phyloP scores from a whole-genome alignment of 1,140 invertebrate genomes.

The Steinernema khuongi region DNA sequence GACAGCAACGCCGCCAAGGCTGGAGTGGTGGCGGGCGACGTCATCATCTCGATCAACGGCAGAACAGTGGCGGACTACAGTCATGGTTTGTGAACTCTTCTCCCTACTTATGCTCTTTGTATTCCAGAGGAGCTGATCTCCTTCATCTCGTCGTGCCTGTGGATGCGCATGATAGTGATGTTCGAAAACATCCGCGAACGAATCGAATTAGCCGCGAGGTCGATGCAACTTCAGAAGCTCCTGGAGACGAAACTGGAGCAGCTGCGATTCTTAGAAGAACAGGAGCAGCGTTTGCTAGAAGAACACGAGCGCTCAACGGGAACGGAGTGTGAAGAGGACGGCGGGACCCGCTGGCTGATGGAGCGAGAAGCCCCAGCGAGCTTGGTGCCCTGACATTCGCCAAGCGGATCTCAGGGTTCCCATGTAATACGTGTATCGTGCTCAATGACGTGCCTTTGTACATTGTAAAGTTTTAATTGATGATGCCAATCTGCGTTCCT shows the following conservation, averaged over 20 bases:
- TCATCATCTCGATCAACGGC: background rate
- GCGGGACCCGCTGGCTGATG: no score
- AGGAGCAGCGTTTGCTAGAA: background rate
- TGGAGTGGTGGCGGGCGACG: background rate
- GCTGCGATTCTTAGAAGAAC: background rate
- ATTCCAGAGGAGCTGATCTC: background rate
- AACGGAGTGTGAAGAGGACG: no score
- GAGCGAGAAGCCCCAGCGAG: no score
- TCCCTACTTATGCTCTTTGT: background rate
- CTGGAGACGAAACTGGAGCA: background rate
- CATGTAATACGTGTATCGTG: no score
- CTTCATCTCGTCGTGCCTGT: background rate
- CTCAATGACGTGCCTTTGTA: no score
- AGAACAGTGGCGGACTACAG: background rate
- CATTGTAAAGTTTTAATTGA: no score
- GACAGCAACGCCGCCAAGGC: conserved; percentile 6
- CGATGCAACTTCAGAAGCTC: background rate
- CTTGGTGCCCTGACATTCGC: no score
- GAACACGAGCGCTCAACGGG: no score
- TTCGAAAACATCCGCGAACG: conserved; percentile 5
- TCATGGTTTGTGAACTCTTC: background rate
- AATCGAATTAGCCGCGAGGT: background rate
- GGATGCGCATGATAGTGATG: conserved; percentile 7
- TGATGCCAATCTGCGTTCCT: no score
- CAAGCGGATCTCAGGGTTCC: no score